These are phyloP conservation scores for Helostoma temminkii DNA, from an alignment of 2,797 vertebrate species.

Conservation along the genomic window DNA sequence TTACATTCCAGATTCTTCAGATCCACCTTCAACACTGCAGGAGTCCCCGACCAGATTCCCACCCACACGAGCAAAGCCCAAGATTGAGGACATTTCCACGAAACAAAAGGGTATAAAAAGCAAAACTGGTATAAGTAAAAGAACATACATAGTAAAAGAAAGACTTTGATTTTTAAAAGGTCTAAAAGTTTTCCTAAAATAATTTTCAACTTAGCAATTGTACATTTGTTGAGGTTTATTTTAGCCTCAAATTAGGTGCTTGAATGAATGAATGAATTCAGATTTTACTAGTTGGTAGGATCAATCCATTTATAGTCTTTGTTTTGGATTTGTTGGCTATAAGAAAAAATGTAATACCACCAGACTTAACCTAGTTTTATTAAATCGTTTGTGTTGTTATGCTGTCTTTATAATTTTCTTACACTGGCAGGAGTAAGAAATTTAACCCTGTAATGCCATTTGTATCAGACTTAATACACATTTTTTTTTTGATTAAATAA, in stretches of 20 bases:
- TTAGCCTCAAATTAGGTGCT: no score
- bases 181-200: no score
- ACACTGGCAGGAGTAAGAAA: not conserved
- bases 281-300: no score
- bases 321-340: not conserved
- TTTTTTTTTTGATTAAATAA: no score
- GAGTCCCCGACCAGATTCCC: conserved; percentile 90
- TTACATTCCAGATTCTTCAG: conserved; percentile 88
- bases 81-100: conserved; percentile 79
- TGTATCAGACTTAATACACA: no score
- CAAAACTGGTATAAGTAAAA: conserved; percentile 53
- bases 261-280: no score
- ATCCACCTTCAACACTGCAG: conserved; percentile 85
- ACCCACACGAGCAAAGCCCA: conserved; percentile 87
- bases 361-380: not conserved
- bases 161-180: no score
- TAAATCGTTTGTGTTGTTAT: not conserved
- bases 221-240: no score
- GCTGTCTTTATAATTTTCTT: not conserved
- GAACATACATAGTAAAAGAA: no score
- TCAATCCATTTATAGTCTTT: not conserved
- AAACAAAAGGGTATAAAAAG: conserved; percentile 52
- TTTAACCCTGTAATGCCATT: no score
- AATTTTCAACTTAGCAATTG: no score
- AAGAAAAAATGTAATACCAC: not conserved